These are phyloP conservation scores for Plectropomus leopardus DNA, from an alignment of 2,113 vertebrate species.

Conservation along the genomic window DNA sequence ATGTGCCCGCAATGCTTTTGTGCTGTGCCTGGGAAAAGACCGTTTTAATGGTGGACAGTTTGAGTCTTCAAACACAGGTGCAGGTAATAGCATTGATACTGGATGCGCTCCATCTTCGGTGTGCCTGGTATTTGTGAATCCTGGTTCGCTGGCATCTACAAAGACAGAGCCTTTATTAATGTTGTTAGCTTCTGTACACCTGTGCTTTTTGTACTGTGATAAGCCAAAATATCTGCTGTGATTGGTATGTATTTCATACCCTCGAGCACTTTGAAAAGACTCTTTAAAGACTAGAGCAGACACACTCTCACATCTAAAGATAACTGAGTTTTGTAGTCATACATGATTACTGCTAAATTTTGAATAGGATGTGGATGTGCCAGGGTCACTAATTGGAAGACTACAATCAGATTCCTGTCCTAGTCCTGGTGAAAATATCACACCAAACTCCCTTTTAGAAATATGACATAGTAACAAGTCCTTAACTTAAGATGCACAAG, in stretches of 20 bases:
- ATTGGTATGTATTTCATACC: not conserved
- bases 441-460: too few species aligned
- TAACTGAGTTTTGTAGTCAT: too few species aligned
- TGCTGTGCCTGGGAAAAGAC: not conserved
- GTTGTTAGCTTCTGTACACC: not conserved
- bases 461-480: too few species aligned
- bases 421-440: too few species aligned
- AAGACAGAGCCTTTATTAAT: not conserved
- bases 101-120: not conserved
- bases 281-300: too few species aligned
- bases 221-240: not conserved
- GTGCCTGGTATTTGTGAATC: not conserved
- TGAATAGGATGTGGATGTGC: too few species aligned
- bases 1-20: not conserved
- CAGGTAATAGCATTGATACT: not conserved
- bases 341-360: too few species aligned
- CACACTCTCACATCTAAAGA: too few species aligned
- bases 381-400: too few species aligned
- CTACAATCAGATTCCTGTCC: too few species aligned
- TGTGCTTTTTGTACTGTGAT: not conserved
- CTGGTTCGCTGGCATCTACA: not conserved
- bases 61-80: conserved; percentile 12
- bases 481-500: too few species aligned
- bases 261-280: too few species aligned
- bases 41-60: not conserved